Conservation (phyloP, 1,140 invertebrate genomes). For the Hylaeus anthracinus region DNA sequence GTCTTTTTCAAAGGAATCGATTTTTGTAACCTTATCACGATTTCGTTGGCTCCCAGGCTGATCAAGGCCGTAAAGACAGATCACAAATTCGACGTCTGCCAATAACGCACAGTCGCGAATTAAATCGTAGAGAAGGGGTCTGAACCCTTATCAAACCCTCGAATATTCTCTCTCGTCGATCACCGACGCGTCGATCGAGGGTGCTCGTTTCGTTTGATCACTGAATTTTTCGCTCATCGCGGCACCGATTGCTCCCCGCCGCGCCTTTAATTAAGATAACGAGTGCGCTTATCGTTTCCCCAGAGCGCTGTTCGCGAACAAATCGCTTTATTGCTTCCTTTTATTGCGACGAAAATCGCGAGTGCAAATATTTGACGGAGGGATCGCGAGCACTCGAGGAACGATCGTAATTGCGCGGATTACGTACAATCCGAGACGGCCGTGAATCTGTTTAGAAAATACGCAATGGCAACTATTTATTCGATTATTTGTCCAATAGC, state of each 20-base stretch:
- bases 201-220: not conserved
- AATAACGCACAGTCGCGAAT: too few species aligned
- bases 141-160: too few species aligned
- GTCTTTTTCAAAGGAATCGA: too few species aligned
- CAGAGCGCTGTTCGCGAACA: too few species aligned
- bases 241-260: not conserved
- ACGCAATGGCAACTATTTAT: too few species aligned
- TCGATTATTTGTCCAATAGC: too few species aligned
- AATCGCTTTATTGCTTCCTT: not conserved
- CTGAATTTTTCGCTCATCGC: not conserved
- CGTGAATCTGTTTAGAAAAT: too few species aligned
- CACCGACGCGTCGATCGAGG: not conserved
- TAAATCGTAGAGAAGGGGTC: too few species aligned
- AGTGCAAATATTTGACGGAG: not conserved
- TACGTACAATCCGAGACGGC: not conserved
- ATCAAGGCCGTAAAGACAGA: too few species aligned
- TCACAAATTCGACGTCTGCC: too few species aligned
- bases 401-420: not conserved
- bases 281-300: not conserved
- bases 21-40: too few species aligned
- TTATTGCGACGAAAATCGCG: slow-evolving; percentile 8
- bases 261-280: slow-evolving; percentile 24
- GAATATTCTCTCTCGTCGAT: not conserved
- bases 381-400: not conserved
- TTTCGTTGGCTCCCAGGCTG: too few species aligned